Evolutionary conservation across 30 jellyfish, hydroid and myxozoan genomes (phyloP).

Genomic region (Turritopsis dohrnii): DNA sequence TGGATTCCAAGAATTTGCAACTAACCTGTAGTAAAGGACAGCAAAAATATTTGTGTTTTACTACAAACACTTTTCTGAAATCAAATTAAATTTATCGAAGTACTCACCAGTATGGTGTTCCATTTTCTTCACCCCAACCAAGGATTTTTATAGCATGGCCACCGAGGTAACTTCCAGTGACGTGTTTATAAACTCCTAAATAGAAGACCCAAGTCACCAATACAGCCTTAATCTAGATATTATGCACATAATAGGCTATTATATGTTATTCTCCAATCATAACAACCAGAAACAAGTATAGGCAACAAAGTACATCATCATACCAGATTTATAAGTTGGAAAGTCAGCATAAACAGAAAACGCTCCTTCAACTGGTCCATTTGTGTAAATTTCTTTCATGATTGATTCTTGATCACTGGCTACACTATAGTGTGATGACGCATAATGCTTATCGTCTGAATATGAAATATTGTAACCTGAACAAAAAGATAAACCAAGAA

Average conservation of each 20-base stretch:
- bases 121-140: slow-evolving; percentile 84
- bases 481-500: not conserved
- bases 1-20: slow-evolving; percentile 85
- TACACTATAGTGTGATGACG: slow-evolving; percentile 4
- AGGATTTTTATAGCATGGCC: slow-evolving; percentile 83
- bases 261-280: no score
- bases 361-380: slow-evolving; percentile 27
- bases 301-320: not conserved
- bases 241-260: no score
- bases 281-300: slow-evolving; percentile 60
- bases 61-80: not conserved
- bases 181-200: slow-evolving; percentile 77
- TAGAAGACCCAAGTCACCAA: not conserved
- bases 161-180: slow-evolving; percentile 58
- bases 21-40: slow-evolving; percentile 42
- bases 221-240: no score
- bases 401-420: slow-evolving; percentile 6
- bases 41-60: not conserved
- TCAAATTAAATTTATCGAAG: not conserved
- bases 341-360: slow-evolving; percentile 26
- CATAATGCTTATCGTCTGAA: slow-evolving; percentile 4
- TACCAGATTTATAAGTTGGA: slow-evolving; percentile 23
- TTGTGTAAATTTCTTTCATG: slow-evolving; percentile 20
- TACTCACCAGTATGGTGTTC: slow-evolving; percentile 71
- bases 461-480: slow-evolving; percentile 6